These are phyloP conservation scores for Bovichtus diacanthus DNA, from an alignment of 2,797 vertebrate species.

Conservation along the genomic window DNA sequence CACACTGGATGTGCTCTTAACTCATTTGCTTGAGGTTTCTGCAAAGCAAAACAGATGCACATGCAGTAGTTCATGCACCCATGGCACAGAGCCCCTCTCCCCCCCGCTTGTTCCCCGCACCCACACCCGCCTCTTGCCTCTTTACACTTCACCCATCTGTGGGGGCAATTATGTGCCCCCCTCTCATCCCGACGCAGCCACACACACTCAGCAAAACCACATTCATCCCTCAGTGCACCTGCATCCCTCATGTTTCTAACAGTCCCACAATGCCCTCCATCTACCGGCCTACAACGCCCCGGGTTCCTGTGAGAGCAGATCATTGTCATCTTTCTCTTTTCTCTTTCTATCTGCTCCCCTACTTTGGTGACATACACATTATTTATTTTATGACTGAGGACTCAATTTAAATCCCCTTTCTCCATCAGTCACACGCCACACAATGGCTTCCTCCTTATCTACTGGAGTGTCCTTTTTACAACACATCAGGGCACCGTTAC, in stretches of 20 bases:
- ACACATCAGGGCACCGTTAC: conserved; percentile 81
- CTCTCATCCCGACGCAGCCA: conserved; percentile 65
- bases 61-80: conserved; percentile 55
- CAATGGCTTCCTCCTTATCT: conserved; percentile 82
- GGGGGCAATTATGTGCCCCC: conserved; percentile 73
- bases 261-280: conserved; percentile 74
- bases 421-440: conserved; percentile 82
- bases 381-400: conserved; percentile 83
- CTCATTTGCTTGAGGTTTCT: conserved; percentile 66
- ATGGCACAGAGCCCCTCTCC: conserved; percentile 39
- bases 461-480: conserved; percentile 82
- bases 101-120: conserved; percentile 39
- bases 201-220: conserved; percentile 78
- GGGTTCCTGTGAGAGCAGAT: conserved; percentile 75
- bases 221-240: conserved; percentile 78
- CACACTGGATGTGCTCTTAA: conserved; percentile 32
- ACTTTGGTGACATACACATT: conserved; percentile 78
- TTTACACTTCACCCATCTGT: conserved; percentile 77
- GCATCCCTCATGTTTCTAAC: conserved; percentile 77
- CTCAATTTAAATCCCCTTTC: conserved; percentile 82
- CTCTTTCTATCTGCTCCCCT: conserved; percentile 59
- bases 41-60: conserved; percentile 58
- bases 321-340: conserved; percentile 71
- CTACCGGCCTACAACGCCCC: conserved; percentile 63
- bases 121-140: conserved; percentile 60